Percentiles rank a stretch among this genome's conserved stretches.
phyloP scores from a whole-genome alignment of 2,797 vertebrate species.

The Pangasius sanitwongsei region DNA sequence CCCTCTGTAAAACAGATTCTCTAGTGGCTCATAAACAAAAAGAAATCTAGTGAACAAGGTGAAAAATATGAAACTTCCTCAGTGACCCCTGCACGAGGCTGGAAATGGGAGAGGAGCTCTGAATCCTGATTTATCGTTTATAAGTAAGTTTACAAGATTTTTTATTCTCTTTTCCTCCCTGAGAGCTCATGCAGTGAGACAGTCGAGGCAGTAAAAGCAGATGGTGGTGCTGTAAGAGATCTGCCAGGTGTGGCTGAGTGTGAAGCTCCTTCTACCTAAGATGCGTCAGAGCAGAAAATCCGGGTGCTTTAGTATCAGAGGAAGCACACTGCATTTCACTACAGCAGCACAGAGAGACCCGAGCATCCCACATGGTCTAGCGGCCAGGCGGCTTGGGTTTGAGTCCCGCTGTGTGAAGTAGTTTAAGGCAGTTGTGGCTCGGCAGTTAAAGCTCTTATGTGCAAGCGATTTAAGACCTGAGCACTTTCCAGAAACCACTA shows the following conservation, averaged over 20 bases:
- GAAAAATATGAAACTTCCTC: conserved; percentile 64
- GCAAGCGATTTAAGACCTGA: background rate
- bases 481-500: background rate
- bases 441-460: conserved; percentile 14
- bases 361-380: background rate
- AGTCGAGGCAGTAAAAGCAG: conserved; percentile 39
- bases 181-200: conserved; percentile 41
- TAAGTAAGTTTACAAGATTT: conserved; percentile 39
- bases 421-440: background rate
- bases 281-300: background rate
- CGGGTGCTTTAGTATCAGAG: background rate
- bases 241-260: conserved; percentile 49
- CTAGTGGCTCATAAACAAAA: conserved; percentile 40
- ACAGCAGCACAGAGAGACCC: background rate
- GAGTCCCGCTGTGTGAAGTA: background rate
- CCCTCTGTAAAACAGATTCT: conserved; percentile 23
- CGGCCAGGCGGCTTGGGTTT: background rate
- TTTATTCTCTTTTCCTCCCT: conserved; percentile 27
- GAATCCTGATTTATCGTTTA: conserved; percentile 48
- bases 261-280: conserved; percentile 12
- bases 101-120: conserved; percentile 38
- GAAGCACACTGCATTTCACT: background rate
- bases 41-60: conserved; percentile 59
- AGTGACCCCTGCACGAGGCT: conserved; percentile 39
- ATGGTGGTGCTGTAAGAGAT: conserved; percentile 52